Conservation (phyloP, 1,140 invertebrate genomes). For the Psilanteris sp. region DNA sequence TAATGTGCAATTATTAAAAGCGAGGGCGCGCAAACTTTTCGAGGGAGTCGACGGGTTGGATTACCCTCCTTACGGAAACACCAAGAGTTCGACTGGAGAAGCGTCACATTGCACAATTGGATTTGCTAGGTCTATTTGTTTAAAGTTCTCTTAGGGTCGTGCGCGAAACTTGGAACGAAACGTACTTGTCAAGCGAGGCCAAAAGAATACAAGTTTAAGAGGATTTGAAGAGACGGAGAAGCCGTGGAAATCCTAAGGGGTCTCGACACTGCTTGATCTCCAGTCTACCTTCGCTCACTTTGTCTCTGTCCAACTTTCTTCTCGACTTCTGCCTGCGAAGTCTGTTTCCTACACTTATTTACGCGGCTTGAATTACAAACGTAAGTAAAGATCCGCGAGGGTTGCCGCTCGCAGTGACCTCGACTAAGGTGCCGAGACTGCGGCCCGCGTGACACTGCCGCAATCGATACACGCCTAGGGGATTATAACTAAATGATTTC, state of each 20-base stretch:
- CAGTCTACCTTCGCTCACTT: slow-evolving; percentile 51
- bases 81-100: slow-evolving; percentile 1
- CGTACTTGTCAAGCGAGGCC: slow-evolving; percentile 74
- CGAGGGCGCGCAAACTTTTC: slow-evolving; percentile 40
- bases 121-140: slow-evolving; percentile 72
- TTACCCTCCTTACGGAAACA: slow-evolving; percentile 47
- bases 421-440: slow-evolving; percentile 6
- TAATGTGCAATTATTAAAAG: slow-evolving; percentile 57
- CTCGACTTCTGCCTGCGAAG: slow-evolving; percentile 56
- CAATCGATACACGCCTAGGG: slow-evolving; percentile 23
- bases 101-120: slow-evolving; percentile 67
- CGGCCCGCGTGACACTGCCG: slow-evolving; percentile 1
- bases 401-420: slow-evolving; percentile 40
- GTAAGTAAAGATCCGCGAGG: slow-evolving; percentile 28
- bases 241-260: slow-evolving; percentile 79
- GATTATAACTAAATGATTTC: slow-evolving; percentile 24
- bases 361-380: slow-evolving; percentile 68
- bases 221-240: slow-evolving; percentile 78
- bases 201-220: slow-evolving; percentile 81
- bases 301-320: slow-evolving; percentile 27
- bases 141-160: slow-evolving; percentile 63
- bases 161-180: slow-evolving; percentile 44
- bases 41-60: slow-evolving; percentile 14
- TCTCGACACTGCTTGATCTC: slow-evolving; percentile 78
- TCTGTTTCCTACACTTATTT: slow-evolving; percentile 62